phyloP scores from a whole-genome alignment of 2,113 vertebrate genomes.

The Peromyscus californicus region DNA sequence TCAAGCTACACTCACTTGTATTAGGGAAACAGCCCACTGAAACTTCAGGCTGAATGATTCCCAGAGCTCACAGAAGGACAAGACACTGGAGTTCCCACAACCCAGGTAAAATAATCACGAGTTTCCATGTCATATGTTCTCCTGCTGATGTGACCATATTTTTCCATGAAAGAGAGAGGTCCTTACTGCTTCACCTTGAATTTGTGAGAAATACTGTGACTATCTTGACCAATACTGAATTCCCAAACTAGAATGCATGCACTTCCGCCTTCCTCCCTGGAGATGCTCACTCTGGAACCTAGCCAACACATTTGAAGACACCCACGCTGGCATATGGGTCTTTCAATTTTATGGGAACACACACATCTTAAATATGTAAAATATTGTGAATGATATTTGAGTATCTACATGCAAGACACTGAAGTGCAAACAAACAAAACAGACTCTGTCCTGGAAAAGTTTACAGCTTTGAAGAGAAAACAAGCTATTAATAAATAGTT shows the following conservation, averaged over 20 bases:
- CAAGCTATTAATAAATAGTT: background rate
- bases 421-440: conserved; percentile 40
- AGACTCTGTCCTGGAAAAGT: conserved; percentile 28
- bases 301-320: background rate
- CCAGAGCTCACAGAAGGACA: background rate
- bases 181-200: background rate
- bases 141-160: background rate
- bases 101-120: background rate
- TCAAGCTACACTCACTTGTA: background rate
- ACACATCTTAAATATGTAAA: conserved; percentile 36
- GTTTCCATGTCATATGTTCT: background rate
- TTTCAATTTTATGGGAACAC: conserved; percentile 11
- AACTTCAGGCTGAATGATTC: background rate
- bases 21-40: background rate
- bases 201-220: background rate
- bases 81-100: background rate
- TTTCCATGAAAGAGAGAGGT: background rate
- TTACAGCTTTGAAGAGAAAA: background rate
- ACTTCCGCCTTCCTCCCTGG: conserved; percentile 35
- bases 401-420: background rate
- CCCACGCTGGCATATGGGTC: background rate
- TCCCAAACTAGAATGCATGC: conserved; percentile 31
- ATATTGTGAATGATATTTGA: conserved; percentile 39
- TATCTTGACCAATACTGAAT: conserved; percentile 27
- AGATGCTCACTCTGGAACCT: conserved; percentile 3